Conservation (phyloP, 2,797 vertebrate species). For the Labroides dimidiatus region DNA sequence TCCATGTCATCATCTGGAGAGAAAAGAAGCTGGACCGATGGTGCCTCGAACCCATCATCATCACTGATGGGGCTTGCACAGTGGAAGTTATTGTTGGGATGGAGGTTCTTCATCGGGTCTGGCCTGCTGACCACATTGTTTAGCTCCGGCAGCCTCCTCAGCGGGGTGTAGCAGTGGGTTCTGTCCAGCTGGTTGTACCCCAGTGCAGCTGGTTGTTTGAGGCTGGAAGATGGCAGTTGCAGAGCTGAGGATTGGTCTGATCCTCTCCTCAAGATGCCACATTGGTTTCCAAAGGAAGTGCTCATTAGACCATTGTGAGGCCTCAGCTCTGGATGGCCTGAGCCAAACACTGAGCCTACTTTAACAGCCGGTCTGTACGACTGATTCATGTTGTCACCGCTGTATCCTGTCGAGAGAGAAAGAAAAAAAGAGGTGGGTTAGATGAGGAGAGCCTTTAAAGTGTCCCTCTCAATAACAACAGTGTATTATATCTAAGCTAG, state of each 20-base stretch:
- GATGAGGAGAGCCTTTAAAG: slow-evolving; percentile 3
- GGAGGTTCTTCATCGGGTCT: slow-evolving; percentile 68
- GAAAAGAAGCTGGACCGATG: slow-evolving; percentile 70
- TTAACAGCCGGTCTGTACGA: slow-evolving; percentile 92
- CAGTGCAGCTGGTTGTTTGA: slow-evolving; percentile 80
- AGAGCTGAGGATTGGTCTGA: slow-evolving; percentile 77
- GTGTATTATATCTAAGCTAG: background rate
- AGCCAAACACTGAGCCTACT: slow-evolving; percentile 87
- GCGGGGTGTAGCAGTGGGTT: slow-evolving; percentile 89
- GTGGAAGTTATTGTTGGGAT: slow-evolving; percentile 67
- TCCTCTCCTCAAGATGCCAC: slow-evolving; percentile 80
- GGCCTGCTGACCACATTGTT: slow-evolving; percentile 87
- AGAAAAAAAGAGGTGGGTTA: slow-evolving; percentile 46
- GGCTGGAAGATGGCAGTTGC: slow-evolving; percentile 80
- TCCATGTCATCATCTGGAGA: slow-evolving; percentile 70
- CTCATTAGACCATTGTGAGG: slow-evolving; percentile 85
- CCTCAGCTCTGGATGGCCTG: slow-evolving; percentile 86
- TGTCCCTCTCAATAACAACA: slow-evolving; percentile 4
- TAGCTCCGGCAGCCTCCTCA: slow-evolving; percentile 90
- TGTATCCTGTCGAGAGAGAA: slow-evolving; percentile 85
- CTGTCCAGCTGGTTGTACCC: slow-evolving; percentile 84
- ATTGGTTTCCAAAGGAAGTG: slow-evolving; percentile 89
- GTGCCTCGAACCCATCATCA: slow-evolving; percentile 76
- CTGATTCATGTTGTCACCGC: slow-evolving; percentile 95
- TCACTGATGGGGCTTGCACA: slow-evolving; percentile 75